Evolutionary conservation across 2,888 invertebrate species (phyloP).

Genomic region (Dorcus hopei): DNA sequence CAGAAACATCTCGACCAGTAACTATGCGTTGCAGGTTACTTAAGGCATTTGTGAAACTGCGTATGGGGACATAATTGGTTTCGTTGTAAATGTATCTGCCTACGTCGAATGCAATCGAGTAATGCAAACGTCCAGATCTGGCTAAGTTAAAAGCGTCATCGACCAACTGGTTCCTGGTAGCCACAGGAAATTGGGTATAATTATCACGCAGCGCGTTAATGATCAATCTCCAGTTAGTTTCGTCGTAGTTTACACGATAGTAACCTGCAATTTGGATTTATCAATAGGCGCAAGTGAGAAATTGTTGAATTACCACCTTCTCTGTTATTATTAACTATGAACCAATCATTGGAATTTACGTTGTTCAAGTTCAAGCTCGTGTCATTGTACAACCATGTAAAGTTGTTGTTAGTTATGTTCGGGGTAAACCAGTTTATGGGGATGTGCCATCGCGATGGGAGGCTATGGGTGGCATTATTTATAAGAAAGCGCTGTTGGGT

Average conservation of each 20-base stretch:
- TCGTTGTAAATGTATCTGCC: constrained; percentile 58
- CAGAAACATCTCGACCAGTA: constrained; percentile 1
- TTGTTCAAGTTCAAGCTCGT: too few relatives aligned
- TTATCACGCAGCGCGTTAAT: constrained; percentile 42
- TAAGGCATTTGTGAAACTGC: constrained; percentile 35
- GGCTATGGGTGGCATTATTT: constrained; percentile 33
- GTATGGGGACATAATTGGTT: constrained; percentile 62
- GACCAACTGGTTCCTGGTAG: constrained; percentile 56
- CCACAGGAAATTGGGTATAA: constrained; percentile 53
- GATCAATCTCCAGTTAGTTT: constrained; percentile 48
- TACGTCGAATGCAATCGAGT: constrained; percentile 55
- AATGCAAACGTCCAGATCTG: constrained; percentile 56
- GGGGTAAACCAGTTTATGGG: constrained; percentile 9
- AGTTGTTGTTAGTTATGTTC: not conserved
- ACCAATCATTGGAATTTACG: not conserved
- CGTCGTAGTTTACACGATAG: constrained; percentile 47
- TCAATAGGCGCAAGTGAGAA: too few relatives aligned
- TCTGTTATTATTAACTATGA: constrained; percentile 1
- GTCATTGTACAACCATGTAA: too few relatives aligned
- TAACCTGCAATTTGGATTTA: constrained; percentile 31
- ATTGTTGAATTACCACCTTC: not conserved
- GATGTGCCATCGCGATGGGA: constrained; percentile 40
- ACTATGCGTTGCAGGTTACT: constrained; percentile 10
- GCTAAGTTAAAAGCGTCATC: constrained; percentile 55
- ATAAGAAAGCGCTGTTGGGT: too few relatives aligned